phyloP scores from a whole-genome alignment of 2,797 vertebrate species.

The Amphiprion clarkii region DNA sequence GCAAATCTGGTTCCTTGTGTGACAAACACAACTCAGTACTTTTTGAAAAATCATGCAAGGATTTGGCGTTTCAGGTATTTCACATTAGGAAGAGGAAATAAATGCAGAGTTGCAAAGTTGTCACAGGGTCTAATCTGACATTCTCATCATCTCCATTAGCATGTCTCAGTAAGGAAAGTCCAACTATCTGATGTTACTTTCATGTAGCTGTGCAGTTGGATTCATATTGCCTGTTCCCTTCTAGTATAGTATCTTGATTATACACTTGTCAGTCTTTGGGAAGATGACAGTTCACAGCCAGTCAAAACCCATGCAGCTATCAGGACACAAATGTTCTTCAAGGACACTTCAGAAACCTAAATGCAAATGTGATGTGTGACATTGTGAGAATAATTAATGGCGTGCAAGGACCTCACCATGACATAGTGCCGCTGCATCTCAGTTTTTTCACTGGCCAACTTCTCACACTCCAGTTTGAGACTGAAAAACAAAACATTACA shows the following conservation, averaged over 20 bases:
- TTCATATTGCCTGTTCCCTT: neutral
- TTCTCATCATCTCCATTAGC: constrained; percentile 13
- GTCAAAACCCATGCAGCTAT: constrained; percentile 17
- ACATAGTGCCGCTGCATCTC: constrained; percentile 99
- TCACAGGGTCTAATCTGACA: constrained; percentile 20
- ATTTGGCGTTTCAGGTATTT: neutral
- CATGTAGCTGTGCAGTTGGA: neutral
- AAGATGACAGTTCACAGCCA: constrained; percentile 15
- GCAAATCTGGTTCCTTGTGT: neutral
- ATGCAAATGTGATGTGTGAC: constrained; percentile 11
- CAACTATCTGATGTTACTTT: constrained; percentile 13
- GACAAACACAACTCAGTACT: neutral
- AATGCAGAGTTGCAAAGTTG: constrained; percentile 1
- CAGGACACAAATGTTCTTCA: constrained; percentile 20
- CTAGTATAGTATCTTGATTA: neutral
- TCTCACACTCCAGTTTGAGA: constrained; percentile 98
- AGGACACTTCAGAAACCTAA: constrained; percentile 24
- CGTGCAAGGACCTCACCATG: constrained; percentile 87
- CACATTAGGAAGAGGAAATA: neutral
- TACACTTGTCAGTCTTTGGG: neutral
- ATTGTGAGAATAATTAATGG: neutral
- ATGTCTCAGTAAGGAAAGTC: neutral
- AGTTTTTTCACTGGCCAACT: constrained; percentile 97
- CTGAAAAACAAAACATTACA: constrained; percentile 80
- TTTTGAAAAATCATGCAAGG: neutral